These are phyloP conservation scores for Nudaria mundana DNA, from an alignment of 2,888 invertebrate species.

Conservation along the genomic window DNA sequence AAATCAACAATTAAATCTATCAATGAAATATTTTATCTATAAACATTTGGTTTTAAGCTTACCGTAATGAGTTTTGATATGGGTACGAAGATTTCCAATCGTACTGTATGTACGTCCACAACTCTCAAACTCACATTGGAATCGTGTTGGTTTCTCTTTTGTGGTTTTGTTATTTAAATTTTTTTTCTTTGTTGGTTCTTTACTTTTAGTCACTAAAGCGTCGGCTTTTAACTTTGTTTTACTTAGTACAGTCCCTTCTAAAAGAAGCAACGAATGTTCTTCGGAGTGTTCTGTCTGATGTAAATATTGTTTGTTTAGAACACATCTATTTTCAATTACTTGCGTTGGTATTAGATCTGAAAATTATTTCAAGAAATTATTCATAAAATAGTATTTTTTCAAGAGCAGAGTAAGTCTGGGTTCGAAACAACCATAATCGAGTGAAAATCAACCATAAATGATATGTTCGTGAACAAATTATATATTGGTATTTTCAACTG, in stretches of 20 bases:
- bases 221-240: neutral
- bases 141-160: slow-evolving; percentile 53
- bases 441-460: too few species aligned
- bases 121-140: slow-evolving; percentile 89
- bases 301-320: neutral
- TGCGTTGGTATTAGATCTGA: neutral
- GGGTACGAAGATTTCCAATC: slow-evolving; percentile 92
- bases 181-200: neutral
- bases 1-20: too few species aligned
- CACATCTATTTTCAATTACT: neutral
- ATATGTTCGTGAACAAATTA: too few species aligned
- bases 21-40: too few species aligned
- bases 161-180: neutral
- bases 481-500: too few species aligned
- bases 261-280: slow-evolving; percentile 3
- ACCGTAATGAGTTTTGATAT: slow-evolving; percentile 94
- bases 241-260: neutral
- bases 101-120: slow-evolving; percentile 91
- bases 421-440: too few species aligned
- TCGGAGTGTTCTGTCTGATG: neutral
- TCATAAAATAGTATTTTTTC: too few species aligned
- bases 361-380: too few species aligned
- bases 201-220: neutral
- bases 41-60: too few species aligned
- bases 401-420: too few species aligned